Evolutionary conservation across 2,797 vertebrate species (phyloP), one percentile per base, ranked within the genome.

Genomic region (Eidolon dupreanum): DNA sequence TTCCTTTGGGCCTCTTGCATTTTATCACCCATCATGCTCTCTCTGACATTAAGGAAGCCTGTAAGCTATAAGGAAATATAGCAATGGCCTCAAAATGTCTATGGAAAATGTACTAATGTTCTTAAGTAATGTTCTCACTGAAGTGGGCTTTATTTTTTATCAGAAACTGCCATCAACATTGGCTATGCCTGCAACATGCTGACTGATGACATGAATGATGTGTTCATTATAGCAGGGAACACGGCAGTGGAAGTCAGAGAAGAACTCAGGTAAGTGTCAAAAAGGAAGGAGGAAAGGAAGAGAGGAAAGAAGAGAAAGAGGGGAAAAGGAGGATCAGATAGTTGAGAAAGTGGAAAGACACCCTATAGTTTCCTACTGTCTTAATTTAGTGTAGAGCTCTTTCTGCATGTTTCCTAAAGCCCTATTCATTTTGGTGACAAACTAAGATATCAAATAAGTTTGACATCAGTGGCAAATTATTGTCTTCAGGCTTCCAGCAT

Each of bases 141-240:
- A 97, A 24, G 2, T 68, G 20, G 4, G 9, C 51, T 94, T 96
- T 93, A 12, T 97, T 92, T 86, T 68, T 55, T 77, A 33, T 82
- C 97, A 99, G 99, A 99, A 98, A 99, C 99, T 6, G 99, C 99
- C 1, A 98, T 99, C 98, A 99, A 99, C 97, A 99, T 99, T 12
- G 99, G 99, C 65, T 99, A 99, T 97, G 99, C 99, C 86, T 99
- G 99, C 98, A 98, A 99, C 96, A 98, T 99, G 98, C 98, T 99
- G 93, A 98, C 99, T 46, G 99, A 99, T 51, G 99, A 99, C 96
- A 99, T 99, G 99, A 98, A 98, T 66, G 99, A 99, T 79, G 98
- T 99, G 95, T 99, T 99, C 88, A 97, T 99, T 46, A 97, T 99
- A 78, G 98, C 99, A 22, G 99, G 99, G 41, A 98, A 98, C 92